Evolutionary conservation across 2,888 invertebrate species (phyloP).

Genomic region (Thymelicus acteon): DNA sequence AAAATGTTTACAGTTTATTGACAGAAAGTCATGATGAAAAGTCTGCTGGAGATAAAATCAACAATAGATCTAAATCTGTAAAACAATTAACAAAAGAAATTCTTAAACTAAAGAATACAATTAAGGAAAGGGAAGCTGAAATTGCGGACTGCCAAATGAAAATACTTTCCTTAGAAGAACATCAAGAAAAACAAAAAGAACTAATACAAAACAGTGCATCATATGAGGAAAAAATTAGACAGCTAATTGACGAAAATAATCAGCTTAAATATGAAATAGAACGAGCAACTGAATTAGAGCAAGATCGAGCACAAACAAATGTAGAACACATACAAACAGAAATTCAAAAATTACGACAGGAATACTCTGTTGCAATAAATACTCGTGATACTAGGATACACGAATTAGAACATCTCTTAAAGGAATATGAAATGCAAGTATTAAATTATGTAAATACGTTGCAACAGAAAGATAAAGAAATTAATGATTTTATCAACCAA

Average conservation of each 20-base stretch:
- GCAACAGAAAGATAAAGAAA: slow-evolving; percentile 78
- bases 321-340: slow-evolving; percentile 62
- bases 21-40: slow-evolving; percentile 71
- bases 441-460: slow-evolving; percentile 69
- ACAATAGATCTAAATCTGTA: slow-evolving; percentile 69
- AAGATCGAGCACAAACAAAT: slow-evolving; percentile 52
- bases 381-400: slow-evolving; percentile 75
- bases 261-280: slow-evolving; percentile 53
- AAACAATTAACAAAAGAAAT: slow-evolving; percentile 83
- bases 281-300: slow-evolving; percentile 62
- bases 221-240: slow-evolving; percentile 73
- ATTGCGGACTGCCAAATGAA: slow-evolving; percentile 82
- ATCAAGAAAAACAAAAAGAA: slow-evolving; percentile 75
- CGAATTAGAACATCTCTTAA: slow-evolving; percentile 77
- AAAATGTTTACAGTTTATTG: slow-evolving; percentile 57
- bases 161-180: slow-evolving; percentile 78
- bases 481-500: slow-evolving; percentile 80
- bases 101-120: slow-evolving; percentile 76
- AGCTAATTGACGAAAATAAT: slow-evolving; percentile 71
- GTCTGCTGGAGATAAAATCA: slow-evolving; percentile 63
- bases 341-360: slow-evolving; percentile 67
- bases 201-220: slow-evolving; percentile 58
- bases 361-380: slow-evolving; percentile 63
- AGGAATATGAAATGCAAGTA: slow-evolving; percentile 80
- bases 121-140: slow-evolving; percentile 81